Percentiles rank a stretch among this genome's conserved stretches.
These are phyloP conservation scores for Metopia argyrocephala DNA, from an alignment of 2,888 invertebrate genomes.

Conservation along the genomic window DNA sequence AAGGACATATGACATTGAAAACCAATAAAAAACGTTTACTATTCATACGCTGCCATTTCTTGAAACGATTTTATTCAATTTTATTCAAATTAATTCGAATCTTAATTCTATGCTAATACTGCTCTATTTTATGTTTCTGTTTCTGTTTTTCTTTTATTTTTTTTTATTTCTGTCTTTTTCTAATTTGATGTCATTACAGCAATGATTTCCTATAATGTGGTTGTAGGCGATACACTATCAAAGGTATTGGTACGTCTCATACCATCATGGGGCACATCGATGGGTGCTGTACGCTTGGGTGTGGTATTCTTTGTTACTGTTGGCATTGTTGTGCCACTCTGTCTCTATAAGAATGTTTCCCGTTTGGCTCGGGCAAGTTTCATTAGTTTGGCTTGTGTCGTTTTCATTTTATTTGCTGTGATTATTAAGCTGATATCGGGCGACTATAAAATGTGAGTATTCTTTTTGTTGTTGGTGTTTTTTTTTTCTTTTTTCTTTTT, in stretches of 20 bases:
- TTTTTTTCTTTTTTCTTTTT: neutral
- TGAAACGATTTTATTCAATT: slow-evolving; percentile 5
- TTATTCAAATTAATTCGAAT: neutral
- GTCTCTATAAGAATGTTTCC: slow-evolving; percentile 86
- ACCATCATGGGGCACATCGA: slow-evolving; percentile 77
- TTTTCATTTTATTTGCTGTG: slow-evolving; percentile 85
- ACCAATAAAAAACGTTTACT: neutral
- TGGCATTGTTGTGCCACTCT: slow-evolving; percentile 87
- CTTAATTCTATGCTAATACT: no score
- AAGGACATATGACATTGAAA: neutral
- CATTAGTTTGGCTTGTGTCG: slow-evolving; percentile 83
- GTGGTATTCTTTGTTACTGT: slow-evolving; percentile 86
- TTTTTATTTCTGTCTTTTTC: no score
- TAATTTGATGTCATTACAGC: slow-evolving; percentile 80
- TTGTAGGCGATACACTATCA: slow-evolving; percentile 91
- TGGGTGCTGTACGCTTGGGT: slow-evolving; percentile 78
- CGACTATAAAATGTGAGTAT: slow-evolving; percentile 83
- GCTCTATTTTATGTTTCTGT: no score
- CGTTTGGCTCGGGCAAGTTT: slow-evolving; percentile 78
- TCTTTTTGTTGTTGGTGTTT: neutral
- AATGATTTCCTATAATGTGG: slow-evolving; percentile 93
- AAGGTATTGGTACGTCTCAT: slow-evolving; percentile 88
- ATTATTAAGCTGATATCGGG: slow-evolving; percentile 79
- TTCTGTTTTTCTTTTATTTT: neutral
- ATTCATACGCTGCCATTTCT: neutral